These are phyloP conservation scores for Trypoxylon attenuatum DNA, from an alignment of 2,888 invertebrate genomes.

Conservation along the genomic window DNA sequence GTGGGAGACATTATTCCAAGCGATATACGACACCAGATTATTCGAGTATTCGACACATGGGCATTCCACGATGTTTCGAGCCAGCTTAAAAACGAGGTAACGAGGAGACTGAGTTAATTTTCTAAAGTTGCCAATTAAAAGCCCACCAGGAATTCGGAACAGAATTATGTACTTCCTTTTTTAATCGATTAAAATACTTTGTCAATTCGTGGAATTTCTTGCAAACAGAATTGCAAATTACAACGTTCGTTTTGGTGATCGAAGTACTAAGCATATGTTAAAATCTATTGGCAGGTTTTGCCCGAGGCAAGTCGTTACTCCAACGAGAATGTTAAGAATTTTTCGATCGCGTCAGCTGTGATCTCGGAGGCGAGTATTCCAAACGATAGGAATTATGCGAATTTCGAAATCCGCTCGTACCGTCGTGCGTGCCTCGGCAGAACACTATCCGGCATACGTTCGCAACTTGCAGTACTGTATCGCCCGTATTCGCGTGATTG, in stretches of 20 bases:
- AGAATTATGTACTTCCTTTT: no score
- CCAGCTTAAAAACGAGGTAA: no score
- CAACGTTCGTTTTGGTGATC: no score
- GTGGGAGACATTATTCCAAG: slow-evolving; percentile 38
- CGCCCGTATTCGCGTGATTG: slow-evolving; percentile 50
- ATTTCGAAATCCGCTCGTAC: slow-evolving; percentile 30
- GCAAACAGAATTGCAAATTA: no score
- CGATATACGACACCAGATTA: slow-evolving; percentile 24
- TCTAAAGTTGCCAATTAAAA: no score
- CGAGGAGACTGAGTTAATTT: no score
- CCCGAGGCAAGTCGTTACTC: no score
- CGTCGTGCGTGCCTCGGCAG: slow-evolving; percentile 7
- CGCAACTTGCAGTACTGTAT: slow-evolving; percentile 23
- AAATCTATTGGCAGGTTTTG: no score
- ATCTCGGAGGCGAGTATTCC: background rate
- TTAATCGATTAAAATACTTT: no score
- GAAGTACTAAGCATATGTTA: no score
- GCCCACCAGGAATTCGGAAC: no score
- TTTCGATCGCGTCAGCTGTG: slow-evolving; percentile 10
- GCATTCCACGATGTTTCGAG: slow-evolving; percentile 29
- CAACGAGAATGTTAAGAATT: slow-evolving; percentile 34
- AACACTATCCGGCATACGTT: slow-evolving; percentile 1
- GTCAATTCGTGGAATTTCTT: slow-evolving; percentile 28
- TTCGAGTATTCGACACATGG: slow-evolving; percentile 7
- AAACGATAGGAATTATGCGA: slow-evolving; percentile 15